These are phyloP conservation scores for Diadegma fenestrale DNA, from an alignment of 2,888 invertebrate genomes.

Conservation along the genomic window DNA sequence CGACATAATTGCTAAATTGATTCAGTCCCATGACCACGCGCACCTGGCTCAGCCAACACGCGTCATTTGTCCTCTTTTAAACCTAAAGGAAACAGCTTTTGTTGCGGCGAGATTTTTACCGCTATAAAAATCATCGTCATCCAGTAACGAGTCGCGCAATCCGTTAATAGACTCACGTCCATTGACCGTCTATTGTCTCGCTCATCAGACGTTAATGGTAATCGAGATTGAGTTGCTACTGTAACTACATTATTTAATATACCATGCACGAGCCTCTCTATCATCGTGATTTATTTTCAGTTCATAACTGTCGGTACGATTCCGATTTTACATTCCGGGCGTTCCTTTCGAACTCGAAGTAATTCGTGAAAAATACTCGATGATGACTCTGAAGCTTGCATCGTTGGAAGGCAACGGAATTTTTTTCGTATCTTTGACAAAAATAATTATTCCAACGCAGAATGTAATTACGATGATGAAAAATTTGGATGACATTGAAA, in stretches of 20 bases:
- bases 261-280: slow-evolving; percentile 23
- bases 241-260: slow-evolving; percentile 13
- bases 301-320: background rate
- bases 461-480: too few species aligned
- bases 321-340: too few species aligned
- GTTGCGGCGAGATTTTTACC: slow-evolving; percentile 15
- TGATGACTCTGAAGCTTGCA: too few species aligned
- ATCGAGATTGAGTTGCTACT: slow-evolving; percentile 55
- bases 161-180: slow-evolving; percentile 32
- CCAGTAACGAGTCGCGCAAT: background rate
- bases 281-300: background rate
- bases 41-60: background rate
- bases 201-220: slow-evolving; percentile 38
- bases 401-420: too few species aligned
- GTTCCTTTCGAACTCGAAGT: too few species aligned
- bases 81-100: background rate
- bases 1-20: slow-evolving; percentile 16
- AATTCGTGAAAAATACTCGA: too few species aligned
- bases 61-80: background rate
- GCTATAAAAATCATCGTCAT: slow-evolving; percentile 24
- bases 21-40: background rate
- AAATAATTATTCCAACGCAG: too few species aligned
- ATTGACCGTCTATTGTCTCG: slow-evolving; percentile 61
- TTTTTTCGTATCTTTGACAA: too few species aligned
- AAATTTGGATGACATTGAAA: too few species aligned